These are phyloP conservation scores for Quadroppia sp. DNA, from an alignment of 2,888 invertebrate species.

Conservation along the genomic window DNA sequence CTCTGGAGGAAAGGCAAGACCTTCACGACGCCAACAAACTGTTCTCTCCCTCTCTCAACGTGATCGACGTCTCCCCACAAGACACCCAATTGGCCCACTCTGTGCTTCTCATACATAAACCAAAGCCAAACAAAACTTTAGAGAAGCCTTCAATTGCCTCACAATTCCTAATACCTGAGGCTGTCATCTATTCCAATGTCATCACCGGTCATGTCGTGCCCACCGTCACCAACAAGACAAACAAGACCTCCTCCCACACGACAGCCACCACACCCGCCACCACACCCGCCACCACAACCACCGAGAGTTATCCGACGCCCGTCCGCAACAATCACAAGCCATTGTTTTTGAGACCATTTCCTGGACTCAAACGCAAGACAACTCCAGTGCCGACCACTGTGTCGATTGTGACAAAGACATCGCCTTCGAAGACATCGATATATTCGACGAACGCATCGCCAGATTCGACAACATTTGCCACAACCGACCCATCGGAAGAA, in stretches of 20 bases:
- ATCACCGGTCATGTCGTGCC: no score
- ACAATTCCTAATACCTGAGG: constrained; percentile 21
- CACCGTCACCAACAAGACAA: no score
- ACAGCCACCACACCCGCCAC: not conserved
- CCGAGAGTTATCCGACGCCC: constrained; percentile 7
- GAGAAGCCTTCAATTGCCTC: not conserved
- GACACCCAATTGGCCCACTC: constrained; percentile 41
- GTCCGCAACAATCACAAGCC: constrained; percentile 41
- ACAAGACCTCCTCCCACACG: not conserved
- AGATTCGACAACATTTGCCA: not conserved
- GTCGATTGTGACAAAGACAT: not conserved
- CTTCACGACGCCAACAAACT: constrained; percentile 8
- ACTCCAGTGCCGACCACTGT: constrained; percentile 4
- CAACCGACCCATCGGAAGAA: constrained; percentile 20
- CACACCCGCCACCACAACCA: constrained; percentile 7
- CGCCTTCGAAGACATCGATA: not conserved
- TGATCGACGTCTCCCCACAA: constrained; percentile 38
- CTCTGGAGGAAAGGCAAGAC: not conserved
- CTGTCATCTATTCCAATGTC: not conserved
- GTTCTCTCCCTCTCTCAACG: constrained; percentile 41
- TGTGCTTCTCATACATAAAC: constrained; percentile 38
- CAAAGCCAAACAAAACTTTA: constrained; percentile 22
- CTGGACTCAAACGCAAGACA: constrained; percentile 10
- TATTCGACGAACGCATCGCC: not conserved
- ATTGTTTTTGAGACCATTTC: constrained; percentile 33